phyloP scores from a whole-genome alignment of 2,888 invertebrate species.

The Cephonodes hylas region DNA sequence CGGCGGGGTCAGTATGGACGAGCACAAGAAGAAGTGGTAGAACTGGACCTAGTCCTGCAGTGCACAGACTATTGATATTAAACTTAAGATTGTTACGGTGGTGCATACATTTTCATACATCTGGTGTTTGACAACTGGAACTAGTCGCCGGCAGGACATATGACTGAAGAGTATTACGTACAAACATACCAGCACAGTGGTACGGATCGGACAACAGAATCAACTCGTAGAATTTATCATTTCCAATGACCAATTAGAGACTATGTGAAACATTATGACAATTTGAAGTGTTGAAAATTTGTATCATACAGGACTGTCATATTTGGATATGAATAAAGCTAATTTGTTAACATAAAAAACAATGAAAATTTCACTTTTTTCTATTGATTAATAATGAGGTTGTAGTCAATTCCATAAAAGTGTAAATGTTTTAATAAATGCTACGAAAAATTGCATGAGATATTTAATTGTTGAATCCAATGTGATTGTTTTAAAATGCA shows the following conservation, averaged over 20 bases:
- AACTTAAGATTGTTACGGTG: conserved; percentile 40
- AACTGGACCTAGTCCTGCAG: conserved; percentile 29
- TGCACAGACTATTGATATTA: conserved; percentile 38
- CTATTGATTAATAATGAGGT: neutral
- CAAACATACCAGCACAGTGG: neutral
- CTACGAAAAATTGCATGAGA: neutral
- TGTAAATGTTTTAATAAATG: neutral
- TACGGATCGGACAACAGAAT: neutral
- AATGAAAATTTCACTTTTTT: neutral
- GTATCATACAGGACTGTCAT: neutral
- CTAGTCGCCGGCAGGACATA: conserved; percentile 23
- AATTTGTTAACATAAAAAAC: neutral
- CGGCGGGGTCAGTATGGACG: conserved; percentile 99
- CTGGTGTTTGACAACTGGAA: conserved; percentile 12
- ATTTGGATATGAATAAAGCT: neutral
- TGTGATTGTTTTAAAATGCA: neutral
- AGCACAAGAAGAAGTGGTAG: conserved; percentile 99
- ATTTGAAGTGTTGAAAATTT: neutral
- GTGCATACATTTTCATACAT: conserved; percentile 18
- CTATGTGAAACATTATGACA: neutral
- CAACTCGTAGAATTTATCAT: neutral
- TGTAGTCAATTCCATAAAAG: neutral
- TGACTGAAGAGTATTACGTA: neutral
- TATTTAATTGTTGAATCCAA: neutral
- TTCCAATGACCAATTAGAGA: neutral